Conservation (phyloP, 2,888 invertebrate genomes). For the Nowickia ferox region DNA sequence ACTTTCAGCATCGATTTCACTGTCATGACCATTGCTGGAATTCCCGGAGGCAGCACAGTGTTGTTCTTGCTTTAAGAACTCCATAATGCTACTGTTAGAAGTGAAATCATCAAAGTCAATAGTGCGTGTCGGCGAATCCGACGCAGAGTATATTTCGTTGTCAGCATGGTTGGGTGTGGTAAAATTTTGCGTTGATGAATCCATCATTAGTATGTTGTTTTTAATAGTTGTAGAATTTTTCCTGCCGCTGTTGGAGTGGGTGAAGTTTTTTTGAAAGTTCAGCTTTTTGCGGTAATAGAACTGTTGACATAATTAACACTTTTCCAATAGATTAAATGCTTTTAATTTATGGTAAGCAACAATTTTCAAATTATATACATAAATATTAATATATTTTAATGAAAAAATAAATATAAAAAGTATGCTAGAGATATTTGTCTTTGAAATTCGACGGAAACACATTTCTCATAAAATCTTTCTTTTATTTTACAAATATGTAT, state of each 20-base stretch:
- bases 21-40: slow-evolving; percentile 61
- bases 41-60: slow-evolving; percentile 77
- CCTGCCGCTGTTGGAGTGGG: slow-evolving; percentile 49
- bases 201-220: slow-evolving; percentile 59
- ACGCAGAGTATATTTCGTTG: slow-evolving; percentile 28
- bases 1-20: slow-evolving; percentile 86
- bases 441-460: slow-evolving; percentile 5
- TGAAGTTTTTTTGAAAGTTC: slow-evolving; percentile 43
- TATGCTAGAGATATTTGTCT: background rate
- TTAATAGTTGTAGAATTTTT: slow-evolving; percentile 30
- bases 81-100: slow-evolving; percentile 81
- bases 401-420: too few species aligned
- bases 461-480: background rate
- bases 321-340: background rate
- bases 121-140: slow-evolving; percentile 47
- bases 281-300: slow-evolving; percentile 75
- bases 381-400: too few species aligned
- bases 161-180: slow-evolving; percentile 54
- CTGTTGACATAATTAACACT: slow-evolving; percentile 76
- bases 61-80: slow-evolving; percentile 82
- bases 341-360: background rate
- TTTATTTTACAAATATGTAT: background rate
- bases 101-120: slow-evolving; percentile 80
- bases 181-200: slow-evolving; percentile 62
- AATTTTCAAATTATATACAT: too few species aligned